Evolutionary conservation across 2,797 vertebrate species (phyloP), one percentile per base, ranked within the genome.

Genomic region (Anolis apletophallus): DNA sequence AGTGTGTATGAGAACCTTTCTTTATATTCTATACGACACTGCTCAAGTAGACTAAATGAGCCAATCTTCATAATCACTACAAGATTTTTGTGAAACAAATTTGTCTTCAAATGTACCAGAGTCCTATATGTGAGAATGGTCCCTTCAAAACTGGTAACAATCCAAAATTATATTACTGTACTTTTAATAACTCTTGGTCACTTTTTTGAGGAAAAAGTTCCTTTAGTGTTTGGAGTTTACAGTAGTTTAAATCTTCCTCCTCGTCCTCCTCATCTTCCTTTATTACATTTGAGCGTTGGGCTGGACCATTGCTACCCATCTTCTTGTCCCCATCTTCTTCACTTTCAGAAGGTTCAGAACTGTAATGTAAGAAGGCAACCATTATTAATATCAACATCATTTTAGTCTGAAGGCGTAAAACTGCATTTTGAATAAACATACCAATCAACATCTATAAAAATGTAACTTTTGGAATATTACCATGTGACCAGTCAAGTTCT

Each of bases 201-300:
- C 85, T 95, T 93, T 96, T 94, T 81, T 98, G 96, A 59, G 98
- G 98, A 88, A 98, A 98, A 78, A 97, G 94, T 80, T 98, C 97
- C 89, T 95, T 92, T 67, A 98, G 91, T 80, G 93, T 97, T 89
- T 88, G 90, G 19, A 97, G 86, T 90, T 97, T 98, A 17, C 90
- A 87, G 17, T 93, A 93, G 92, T 92, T 95, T 81, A 95, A 81
- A 21, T 94, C 93, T 13, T 96, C 93, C 13, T 95, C 90, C 23
- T 89, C 91, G 3, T 3, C 7, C 0, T 96, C 72, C 46, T 91
- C 84, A 16, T 89, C 55, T 40, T 91, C 81, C 61, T 95, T 61
- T 57, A 85, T 76, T 40, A 72, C 19, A 86, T 71, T 17, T 57
- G 88, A 64, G 0, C 85, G 84, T 69, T 90, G 85, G 40, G 88